A percentile compares a stretch with the other conserved stretches of the same genome.
Evolutionary conservation across 53 echinoderm and acorn worm genomes (phyloP).

Genomic region (Echinometra lucunter): DNA sequence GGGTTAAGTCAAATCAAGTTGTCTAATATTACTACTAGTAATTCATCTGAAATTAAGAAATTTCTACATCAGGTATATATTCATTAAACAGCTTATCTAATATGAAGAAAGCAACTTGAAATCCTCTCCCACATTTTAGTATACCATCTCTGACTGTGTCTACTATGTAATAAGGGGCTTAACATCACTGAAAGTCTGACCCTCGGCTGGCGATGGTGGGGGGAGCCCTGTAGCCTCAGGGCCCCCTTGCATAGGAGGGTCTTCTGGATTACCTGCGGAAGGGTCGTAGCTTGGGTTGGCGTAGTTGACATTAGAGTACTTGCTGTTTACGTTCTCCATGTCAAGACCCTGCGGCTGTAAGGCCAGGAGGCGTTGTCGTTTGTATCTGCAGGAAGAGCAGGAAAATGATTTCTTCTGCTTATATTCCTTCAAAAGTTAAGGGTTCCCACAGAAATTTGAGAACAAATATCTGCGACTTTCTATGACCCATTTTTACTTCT

Average conservation of each 20-base stretch:
- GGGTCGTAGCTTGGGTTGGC: constrained; percentile 69
- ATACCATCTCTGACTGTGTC: not conserved
- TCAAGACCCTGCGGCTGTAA: constrained; percentile 59
- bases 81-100: no score
- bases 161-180: constrained; percentile 67
- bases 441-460: no score
- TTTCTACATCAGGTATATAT: no score
- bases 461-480: no score
- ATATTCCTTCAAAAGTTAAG: no score
- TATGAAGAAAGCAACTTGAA: not conserved
- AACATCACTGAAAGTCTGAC: constrained; percentile 57
- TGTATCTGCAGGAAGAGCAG: constrained; percentile 4
- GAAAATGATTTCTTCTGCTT: not conserved
- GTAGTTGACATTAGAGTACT: constrained; percentile 64
- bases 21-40: no score
- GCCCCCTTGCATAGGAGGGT: constrained; percentile 48
- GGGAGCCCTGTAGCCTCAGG: constrained; percentile 40
- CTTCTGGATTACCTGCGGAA: not conserved
- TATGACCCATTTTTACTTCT: no score
- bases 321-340: constrained; percentile 68
- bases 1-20: no score
- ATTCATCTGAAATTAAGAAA: no score
- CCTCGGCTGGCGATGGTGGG: constrained; percentile 34
- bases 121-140: not conserved
- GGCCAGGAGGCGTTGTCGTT: constrained; percentile 23